phyloP scores from a whole-genome alignment of 2,888 invertebrate genomes.

The Micoletzkya japonica region DNA sequence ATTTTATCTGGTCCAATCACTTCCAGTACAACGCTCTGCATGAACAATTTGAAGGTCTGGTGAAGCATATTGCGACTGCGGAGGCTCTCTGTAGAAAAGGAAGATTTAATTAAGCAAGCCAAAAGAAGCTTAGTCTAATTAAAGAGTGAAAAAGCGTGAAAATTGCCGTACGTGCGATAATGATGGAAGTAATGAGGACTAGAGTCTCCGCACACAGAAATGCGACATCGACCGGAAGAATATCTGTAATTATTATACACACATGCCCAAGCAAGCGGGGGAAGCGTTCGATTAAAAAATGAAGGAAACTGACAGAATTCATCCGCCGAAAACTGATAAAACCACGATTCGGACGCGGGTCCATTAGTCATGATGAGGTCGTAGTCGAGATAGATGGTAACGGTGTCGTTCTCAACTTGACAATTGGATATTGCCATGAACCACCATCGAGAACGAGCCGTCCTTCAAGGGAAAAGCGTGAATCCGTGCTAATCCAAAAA shows the following conservation, averaged over 20 bases:
- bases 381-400: conserved; percentile 69
- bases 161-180: conserved; percentile 71
- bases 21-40: conserved; percentile 75
- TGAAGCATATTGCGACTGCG: conserved; percentile 77
- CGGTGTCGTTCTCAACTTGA: conserved; percentile 36
- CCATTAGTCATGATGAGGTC: conserved; percentile 87
- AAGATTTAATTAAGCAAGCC: not conserved
- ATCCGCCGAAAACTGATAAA: conserved; percentile 88
- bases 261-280: not conserved
- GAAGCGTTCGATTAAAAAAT: not conserved
- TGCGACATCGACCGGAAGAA: conserved; percentile 79
- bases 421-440: conserved; percentile 85
- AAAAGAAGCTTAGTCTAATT: not conserved
- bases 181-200: conserved; percentile 75
- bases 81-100: conserved; percentile 1
- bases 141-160: not conserved
- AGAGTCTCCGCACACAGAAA: conserved; percentile 78
- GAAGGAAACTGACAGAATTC: conserved; percentile 87
- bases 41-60: conserved; percentile 83
- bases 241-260: conserved; percentile 71
- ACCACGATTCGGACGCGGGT: conserved; percentile 78
- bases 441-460: conserved; percentile 89
- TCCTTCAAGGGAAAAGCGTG: conserved; percentile 70
- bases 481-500: not conserved
- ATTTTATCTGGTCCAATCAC: not conserved